A percentile compares a stretch with the other conserved stretches of the same genome.
These are phyloP conservation scores for Vulpes ferrilata DNA, from an alignment of 2,113 vertebrate genomes.

Conservation along the genomic window DNA sequence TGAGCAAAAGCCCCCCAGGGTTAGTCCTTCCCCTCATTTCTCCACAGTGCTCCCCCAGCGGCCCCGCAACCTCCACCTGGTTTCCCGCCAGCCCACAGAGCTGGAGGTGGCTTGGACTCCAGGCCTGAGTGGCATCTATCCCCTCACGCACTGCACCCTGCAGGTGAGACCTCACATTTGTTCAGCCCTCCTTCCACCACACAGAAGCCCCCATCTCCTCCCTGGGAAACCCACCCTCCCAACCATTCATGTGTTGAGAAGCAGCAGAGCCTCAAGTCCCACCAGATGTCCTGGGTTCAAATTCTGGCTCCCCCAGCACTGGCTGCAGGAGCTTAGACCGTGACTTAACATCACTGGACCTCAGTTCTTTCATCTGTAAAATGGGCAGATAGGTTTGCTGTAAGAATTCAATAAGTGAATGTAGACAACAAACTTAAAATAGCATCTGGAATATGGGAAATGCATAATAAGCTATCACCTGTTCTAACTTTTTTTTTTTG, in stretches of 20 bases:
- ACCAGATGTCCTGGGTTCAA: neutral
- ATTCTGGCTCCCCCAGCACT: neutral
- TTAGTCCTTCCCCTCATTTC: neutral
- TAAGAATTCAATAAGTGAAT: slow-evolving; percentile 8
- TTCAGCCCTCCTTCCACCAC: neutral
- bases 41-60: slow-evolving; percentile 89
- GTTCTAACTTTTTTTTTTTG: neutral
- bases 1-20: neutral
- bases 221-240: neutral
- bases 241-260: neutral
- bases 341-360: neutral
- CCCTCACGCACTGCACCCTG: slow-evolving; percentile 89
- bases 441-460: neutral
- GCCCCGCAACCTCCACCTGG: slow-evolving; percentile 84
- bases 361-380: slow-evolving; percentile 35
- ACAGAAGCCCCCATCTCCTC: neutral
- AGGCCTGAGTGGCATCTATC: slow-evolving; percentile 90
- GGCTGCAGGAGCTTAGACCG: neutral
- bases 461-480: neutral
- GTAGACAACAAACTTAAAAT: neutral
- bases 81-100: slow-evolving; percentile 61
- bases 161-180: slow-evolving; percentile 88
- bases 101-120: slow-evolving; percentile 90
- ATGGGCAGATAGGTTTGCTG: neutral
- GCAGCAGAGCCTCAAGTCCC: neutral